Conservation (phyloP, 2,797 vertebrate species). For the Botia kubotai region DNA sequence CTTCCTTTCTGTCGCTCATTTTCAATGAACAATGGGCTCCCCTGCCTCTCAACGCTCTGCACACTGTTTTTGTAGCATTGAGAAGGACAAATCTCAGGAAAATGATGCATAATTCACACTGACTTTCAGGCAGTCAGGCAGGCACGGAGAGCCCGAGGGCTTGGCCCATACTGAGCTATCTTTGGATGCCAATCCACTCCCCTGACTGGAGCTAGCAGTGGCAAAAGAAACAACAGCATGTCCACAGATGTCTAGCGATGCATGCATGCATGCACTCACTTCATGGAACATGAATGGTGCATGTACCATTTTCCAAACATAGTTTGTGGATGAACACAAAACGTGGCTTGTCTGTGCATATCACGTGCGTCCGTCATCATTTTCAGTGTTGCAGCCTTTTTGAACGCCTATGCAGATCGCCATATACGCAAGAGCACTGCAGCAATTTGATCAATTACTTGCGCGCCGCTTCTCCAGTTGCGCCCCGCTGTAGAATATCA, state of each 20-base stretch:
- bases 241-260: constrained; percentile 4
- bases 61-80: constrained; percentile 8
- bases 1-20: background rate
- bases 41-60: background rate
- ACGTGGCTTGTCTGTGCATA: background rate
- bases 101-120: constrained; percentile 51
- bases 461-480: constrained; percentile 3
- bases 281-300: background rate
- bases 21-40: background rate
- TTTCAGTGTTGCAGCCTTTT: constrained; percentile 7
- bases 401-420: constrained; percentile 17
- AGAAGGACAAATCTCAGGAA: constrained; percentile 49
- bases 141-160: constrained; percentile 49
- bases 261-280: background rate
- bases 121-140: constrained; percentile 50
- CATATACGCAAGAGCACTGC: constrained; percentile 18
- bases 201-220: constrained; percentile 50
- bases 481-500: constrained; percentile 18
- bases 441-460: constrained; percentile 22
- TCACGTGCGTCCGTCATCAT: background rate
- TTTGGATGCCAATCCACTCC: constrained; percentile 57
- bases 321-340: background rate
- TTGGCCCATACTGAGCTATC: constrained; percentile 61
- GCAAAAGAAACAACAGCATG: constrained; percentile 27
- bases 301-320: background rate